Evolutionary conservation across 2,113 vertebrate species (phyloP).

Genomic region (Strix aluco): DNA sequence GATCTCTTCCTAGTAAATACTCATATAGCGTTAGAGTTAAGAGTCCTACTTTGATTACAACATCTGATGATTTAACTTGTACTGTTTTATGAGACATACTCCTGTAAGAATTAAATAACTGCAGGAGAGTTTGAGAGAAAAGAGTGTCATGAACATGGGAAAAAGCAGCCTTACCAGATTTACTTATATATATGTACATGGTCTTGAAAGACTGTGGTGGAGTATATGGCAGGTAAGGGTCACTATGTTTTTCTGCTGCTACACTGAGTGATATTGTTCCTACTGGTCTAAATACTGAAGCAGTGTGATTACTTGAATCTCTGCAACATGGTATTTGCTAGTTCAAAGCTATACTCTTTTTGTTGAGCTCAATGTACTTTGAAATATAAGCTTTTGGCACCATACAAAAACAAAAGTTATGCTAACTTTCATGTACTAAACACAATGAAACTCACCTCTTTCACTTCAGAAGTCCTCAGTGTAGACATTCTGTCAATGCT

Average conservation of each 20-base stretch:
- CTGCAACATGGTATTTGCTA: background rate
- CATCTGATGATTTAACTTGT: background rate
- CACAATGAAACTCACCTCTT: background rate
- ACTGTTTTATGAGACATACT: background rate
- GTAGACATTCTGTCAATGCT: background rate
- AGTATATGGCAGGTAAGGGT: background rate
- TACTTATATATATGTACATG: background rate
- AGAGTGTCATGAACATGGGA: background rate
- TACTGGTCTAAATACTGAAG: background rate
- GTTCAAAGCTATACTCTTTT: background rate
- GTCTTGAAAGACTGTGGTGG: background rate
- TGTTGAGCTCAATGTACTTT: background rate
- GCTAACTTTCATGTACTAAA: background rate
- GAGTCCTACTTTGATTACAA: background rate
- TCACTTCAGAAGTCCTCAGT: background rate
- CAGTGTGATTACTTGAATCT: background rate
- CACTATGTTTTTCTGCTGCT: background rate
- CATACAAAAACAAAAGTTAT: background rate
- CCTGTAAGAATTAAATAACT: background rate
- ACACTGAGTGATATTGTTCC: background rate
- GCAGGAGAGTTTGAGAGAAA: background rate
- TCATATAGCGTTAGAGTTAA: background rate
- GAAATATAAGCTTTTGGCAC: background rate
- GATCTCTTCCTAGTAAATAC: background rate
- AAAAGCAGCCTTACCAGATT: background rate